Base-by-base conservation (phyloP, 2,797 vertebrate genomes). In the Paguma larvata region DNA sequence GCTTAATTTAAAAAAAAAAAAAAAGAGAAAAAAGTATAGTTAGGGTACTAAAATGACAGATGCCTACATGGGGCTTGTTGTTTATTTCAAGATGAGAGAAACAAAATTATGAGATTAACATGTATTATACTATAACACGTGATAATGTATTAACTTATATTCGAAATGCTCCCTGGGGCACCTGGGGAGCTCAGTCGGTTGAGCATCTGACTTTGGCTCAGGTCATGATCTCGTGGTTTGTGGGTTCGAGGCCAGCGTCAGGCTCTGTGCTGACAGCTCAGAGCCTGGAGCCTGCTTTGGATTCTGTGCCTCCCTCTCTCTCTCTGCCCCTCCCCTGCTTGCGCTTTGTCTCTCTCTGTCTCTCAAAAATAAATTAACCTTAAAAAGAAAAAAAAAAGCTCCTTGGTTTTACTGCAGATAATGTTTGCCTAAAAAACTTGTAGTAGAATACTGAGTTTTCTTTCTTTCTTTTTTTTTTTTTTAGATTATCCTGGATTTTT, bases 31-130 rank as follows among this genome's bases (percentile, higher is more conserved):
- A 68, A 89, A 67, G 4, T 73, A 53, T 6, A 10, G 38, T 5
- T 34, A 91, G 32, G 72, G 15, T 46, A 38, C 80, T 48, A 56
- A 93, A 83, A 94, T 8, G 21, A 80, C 12, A 3, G 38, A 41
- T 59, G n/a, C 44, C 30, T 85, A 72, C 0, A 8, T 11, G 21
- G 48, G 25, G 32, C n/a, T 67, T 90, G 23, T 1, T 78, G 30
- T 23, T 83, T 89, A 79, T 85, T 95, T 89, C 78, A 88, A 94
- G 92, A 83, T 15, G 46, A 93, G 19, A 95, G 38, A 78, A 93
- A 38, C 62, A 18, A 97, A 78, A n/a, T 32, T 62, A 56, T 12
- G 15, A 48, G 44, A 63, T 44, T 94, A 79, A 88, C 68, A 93
- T 25, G 9, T 78, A 77, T 53, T 53, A 53, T 14, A 18, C 16